Conservation (phyloP, 2,888 invertebrate species). For the Erynnis tages region DNA sequence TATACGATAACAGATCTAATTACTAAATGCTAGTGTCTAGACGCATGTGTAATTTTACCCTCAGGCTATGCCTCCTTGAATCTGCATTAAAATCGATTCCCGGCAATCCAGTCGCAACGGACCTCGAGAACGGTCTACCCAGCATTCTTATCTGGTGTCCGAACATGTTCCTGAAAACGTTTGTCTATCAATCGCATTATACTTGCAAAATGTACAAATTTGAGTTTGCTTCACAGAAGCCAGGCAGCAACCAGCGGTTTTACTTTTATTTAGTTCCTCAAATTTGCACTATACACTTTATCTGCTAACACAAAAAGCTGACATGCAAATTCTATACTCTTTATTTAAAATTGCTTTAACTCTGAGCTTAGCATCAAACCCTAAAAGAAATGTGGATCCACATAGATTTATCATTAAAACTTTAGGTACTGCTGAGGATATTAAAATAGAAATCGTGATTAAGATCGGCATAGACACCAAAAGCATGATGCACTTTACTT, state of each 20-base stretch:
- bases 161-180: constrained; percentile 82
- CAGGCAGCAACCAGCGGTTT: constrained; percentile 58
- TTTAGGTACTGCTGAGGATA: constrained; percentile 24
- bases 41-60: constrained; percentile 53
- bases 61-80: constrained; percentile 80
- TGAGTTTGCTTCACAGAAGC: constrained; percentile 51
- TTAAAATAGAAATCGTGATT: constrained; percentile 36
- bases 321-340: constrained; percentile 63
- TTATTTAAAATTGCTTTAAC: constrained; percentile 38
- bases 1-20: constrained; percentile 20
- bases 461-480: constrained; percentile 69
- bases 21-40: constrained; percentile 22
- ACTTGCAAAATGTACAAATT: constrained; percentile 33
- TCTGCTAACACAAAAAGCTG: constrained; percentile 75
- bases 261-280: constrained; percentile 46
- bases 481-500: constrained; percentile 78
- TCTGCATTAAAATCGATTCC: constrained; percentile 76
- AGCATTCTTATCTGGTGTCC: constrained; percentile 84
- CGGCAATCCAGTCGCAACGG: constrained; percentile 82
- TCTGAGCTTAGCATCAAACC: constrained; percentile 37
- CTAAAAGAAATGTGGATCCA: constrained; percentile 33
- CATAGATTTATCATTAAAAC: constrained; percentile 10
- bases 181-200: constrained; percentile 4
- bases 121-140: constrained; percentile 84
- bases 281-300: constrained; percentile 54